Base-by-base conservation (phyloP, 2,888 invertebrate species). In the Hydrotaea diabolus region DNA sequence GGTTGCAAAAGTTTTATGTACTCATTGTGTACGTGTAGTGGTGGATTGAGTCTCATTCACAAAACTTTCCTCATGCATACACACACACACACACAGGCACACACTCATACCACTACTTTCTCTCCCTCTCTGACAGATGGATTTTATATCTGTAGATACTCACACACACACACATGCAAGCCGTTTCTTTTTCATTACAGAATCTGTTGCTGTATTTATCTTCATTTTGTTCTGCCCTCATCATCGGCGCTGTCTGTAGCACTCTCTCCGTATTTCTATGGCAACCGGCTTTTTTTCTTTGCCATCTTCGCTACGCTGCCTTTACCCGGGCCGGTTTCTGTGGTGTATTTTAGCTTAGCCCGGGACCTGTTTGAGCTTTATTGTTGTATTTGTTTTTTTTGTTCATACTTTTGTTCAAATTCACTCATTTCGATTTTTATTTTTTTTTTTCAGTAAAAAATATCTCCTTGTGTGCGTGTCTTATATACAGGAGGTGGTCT, bases 351-450 rank as follows among this genome's bases (percentile, higher is more conserved):
- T 77, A 72, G 86, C 87, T 85, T 72, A 62, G 77, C 77, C 79
- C 82, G 85, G 82, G 86, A 81, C 83, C 79, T 81, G 84, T 82
- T 80, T 83, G 82, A 82, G 84, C 82, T 87, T 83, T 86, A 87
- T 86, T 80, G 72, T 79, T 31, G 31, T 31, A 64, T 85, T 86
- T 66, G 76, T 36, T 23, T 73, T 77, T 80, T 49, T 46, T 46
- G 53, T 83, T 87, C 86, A 86, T 86, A 80, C 86, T 89, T 89
- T 89, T 89, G 87, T 89, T 89, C 49, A 72, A 78, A 86, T 87
- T 87, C 86, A 87, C 85, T 87, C 88, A 85, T 86, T 80, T 59
- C 59, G 23, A 75, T 49, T 49, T 49, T 49, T 46, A 11, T 46
- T 53, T 64, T 73, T n/a, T 74, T 57, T 13, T 26, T 59, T 15